Evolutionary conservation across 2,888 invertebrate species (phyloP).

Genomic region (Arenicola marina): DNA sequence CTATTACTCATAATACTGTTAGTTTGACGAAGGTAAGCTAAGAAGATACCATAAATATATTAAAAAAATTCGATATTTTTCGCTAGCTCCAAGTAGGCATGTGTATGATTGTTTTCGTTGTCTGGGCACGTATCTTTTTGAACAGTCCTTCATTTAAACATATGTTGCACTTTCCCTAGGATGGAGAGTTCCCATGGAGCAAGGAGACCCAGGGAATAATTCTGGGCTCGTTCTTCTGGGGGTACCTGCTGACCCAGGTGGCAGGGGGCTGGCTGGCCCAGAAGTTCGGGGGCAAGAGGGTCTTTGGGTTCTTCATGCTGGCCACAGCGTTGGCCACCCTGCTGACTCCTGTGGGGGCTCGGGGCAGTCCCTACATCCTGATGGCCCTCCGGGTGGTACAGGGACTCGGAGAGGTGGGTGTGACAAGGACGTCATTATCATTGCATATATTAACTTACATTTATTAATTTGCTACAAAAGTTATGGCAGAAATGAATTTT

Average conservation of each 20-base stretch:
- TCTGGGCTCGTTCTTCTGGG: slow-evolving; percentile 58
- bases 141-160: too few relatives aligned
- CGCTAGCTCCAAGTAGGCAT: too few relatives aligned
- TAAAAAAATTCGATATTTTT: too few relatives aligned
- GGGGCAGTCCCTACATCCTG: slow-evolving; percentile 39
- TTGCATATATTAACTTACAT: too few relatives aligned
- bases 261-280: slow-evolving; percentile 69
- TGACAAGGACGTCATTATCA: too few relatives aligned
- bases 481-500: too few relatives aligned
- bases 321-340: slow-evolving; percentile 43
- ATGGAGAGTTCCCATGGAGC: slow-evolving; percentile 54
- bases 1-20: too few relatives aligned
- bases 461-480: too few relatives aligned
- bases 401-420: slow-evolving; percentile 51
- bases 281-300: slow-evolving; percentile 80
- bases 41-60: too few relatives aligned
- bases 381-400: slow-evolving; percentile 41
- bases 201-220: slow-evolving; percentile 50
- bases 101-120: too few relatives aligned
- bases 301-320: slow-evolving; percentile 54
- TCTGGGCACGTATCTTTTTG: too few relatives aligned
- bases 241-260: slow-evolving; percentile 57
- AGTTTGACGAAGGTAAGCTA: too few relatives aligned
- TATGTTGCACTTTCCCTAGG: slow-evolving; percentile 8
- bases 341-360: slow-evolving; percentile 45